Evolutionary conservation across 2,888 invertebrate genomes (phyloP).

Genomic region (Hirtodrosophila duncani): DNA sequence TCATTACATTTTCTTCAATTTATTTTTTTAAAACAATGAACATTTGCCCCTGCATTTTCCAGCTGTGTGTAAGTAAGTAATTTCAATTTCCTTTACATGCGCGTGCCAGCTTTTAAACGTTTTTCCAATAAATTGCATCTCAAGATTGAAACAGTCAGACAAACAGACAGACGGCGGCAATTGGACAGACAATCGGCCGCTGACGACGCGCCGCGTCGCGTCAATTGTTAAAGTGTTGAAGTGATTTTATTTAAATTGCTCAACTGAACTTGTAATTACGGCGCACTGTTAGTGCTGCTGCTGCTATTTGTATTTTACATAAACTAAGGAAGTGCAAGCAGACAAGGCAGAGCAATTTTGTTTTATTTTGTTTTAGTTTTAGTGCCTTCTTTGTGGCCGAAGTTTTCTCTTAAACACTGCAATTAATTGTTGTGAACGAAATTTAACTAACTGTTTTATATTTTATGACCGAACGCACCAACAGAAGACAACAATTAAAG

Average conservation of each 20-base stretch:
- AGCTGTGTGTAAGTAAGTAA: constrained; percentile 21
- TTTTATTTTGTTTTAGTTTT: constrained; percentile 19
- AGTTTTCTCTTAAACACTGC: constrained; percentile 50
- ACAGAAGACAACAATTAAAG: constrained; percentile 13
- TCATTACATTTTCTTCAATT: no score
- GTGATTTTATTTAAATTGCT: constrained; percentile 70
- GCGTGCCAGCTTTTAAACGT: constrained; percentile 9
- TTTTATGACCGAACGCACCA: constrained; percentile 28
- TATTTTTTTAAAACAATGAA: no score
- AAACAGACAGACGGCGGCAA: no score
- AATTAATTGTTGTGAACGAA: constrained; percentile 59
- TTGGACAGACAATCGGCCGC: constrained; percentile 7
- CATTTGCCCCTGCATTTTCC: no score
- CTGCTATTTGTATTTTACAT: constrained; percentile 35
- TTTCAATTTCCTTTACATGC: constrained; percentile 32
- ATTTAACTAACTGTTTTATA: constrained; percentile 66
- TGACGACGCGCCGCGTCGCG: constrained; percentile 31
- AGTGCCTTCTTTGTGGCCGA: constrained; percentile 39
- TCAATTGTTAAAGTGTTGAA: constrained; percentile 66
- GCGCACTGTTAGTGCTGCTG: constrained; percentile 22
- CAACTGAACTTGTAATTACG: constrained; percentile 69
- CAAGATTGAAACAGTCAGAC: constrained; percentile 28
- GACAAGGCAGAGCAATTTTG: constrained; percentile 26
- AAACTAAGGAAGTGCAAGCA: constrained; percentile 46
- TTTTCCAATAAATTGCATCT: constrained; percentile 67